Evolutionary conservation across 2,888 invertebrate genomes (phyloP).

Genomic region (Odontothrips loti): DNA sequence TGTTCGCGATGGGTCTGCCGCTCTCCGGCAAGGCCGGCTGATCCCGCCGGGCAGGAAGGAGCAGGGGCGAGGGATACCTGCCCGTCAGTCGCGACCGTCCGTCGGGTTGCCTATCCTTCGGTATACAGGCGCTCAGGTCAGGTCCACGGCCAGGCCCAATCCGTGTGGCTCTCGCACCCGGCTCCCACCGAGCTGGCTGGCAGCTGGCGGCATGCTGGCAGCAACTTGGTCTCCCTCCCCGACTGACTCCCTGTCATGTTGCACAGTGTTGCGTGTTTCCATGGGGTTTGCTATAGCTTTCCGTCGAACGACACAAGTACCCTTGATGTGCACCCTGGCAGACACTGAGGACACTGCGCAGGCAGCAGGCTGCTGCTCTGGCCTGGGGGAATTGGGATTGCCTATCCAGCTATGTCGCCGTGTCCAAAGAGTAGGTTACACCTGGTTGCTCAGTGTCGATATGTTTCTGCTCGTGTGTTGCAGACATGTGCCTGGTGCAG

Average conservation of each 20-base stretch:
- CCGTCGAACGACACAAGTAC: too few species aligned
- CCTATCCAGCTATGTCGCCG: too few species aligned
- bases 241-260: background rate
- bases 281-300: too few species aligned
- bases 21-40: too few species aligned
- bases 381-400: too few species aligned
- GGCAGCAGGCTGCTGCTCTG: too few species aligned
- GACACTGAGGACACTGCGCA: background rate
- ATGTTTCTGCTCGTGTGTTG: background rate
- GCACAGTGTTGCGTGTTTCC: background rate
- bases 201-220: too few species aligned
- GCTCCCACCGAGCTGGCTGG: background rate
- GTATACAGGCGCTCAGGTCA: background rate
- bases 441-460: background rate
- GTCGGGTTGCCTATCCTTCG: background rate
- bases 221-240: too few species aligned
- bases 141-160: background rate
- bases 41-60: too few species aligned
- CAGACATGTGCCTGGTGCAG: slow-evolving; percentile 16
- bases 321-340: background rate
- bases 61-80: too few species aligned
- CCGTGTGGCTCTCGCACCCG: background rate
- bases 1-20: too few species aligned
- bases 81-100: background rate
- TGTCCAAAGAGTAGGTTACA: background rate